These are phyloP conservation scores for Murina feae DNA, from an alignment of 2,113 vertebrate species.

Conservation along the genomic window DNA sequence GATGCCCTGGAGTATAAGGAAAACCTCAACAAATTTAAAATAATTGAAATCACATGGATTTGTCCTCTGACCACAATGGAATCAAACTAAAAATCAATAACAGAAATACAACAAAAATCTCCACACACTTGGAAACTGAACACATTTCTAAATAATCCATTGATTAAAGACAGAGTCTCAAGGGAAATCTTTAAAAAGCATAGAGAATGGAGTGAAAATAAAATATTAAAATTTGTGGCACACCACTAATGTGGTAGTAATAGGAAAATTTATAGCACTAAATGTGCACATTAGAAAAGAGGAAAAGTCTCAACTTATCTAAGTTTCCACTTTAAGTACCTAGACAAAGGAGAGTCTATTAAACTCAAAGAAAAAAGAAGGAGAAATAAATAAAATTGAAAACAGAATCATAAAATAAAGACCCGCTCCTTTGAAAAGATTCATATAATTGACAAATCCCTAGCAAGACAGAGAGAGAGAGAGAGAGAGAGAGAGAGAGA, in stretches of 20 bases:
- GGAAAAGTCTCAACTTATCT: neutral
- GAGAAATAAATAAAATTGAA: neutral
- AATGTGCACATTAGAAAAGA: neutral
- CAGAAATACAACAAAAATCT: neutral
- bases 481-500: no score
- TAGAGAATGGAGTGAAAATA: neutral
- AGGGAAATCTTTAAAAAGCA: neutral
- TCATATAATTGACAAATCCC: neutral
- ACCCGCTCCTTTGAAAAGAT: neutral
- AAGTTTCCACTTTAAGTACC: neutral
- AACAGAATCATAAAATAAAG: conserved; percentile 22
- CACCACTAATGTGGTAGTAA: neutral
- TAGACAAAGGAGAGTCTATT: neutral
- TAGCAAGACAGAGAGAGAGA: no score
- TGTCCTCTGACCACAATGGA: neutral
- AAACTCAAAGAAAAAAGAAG: neutral
- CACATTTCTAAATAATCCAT: neutral
- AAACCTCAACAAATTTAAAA: neutral
- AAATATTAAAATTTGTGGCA: neutral
- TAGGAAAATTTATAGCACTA: neutral
- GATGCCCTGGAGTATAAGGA: neutral
- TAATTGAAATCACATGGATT: neutral
- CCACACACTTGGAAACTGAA: neutral
- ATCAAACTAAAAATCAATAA: neutral
- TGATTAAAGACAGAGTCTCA: neutral